phyloP scores from a whole-genome alignment of 2,797 vertebrate genomes.

The Liparis tanakae region DNA sequence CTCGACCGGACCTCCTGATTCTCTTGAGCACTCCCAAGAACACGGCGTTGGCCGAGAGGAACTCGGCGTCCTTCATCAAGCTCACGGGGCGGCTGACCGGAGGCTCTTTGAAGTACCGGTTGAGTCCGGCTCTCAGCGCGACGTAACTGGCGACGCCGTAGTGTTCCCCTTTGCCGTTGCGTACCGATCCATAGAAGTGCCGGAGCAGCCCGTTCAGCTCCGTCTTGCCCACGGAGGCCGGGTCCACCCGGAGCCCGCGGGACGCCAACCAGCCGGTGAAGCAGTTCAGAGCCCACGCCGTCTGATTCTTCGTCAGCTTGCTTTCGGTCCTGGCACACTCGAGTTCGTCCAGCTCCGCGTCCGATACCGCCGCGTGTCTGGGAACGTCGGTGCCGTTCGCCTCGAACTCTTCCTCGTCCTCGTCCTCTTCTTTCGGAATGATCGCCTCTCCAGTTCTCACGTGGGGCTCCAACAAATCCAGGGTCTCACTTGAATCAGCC shows the following conservation, averaged over 20 bases:
- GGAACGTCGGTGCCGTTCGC: constrained; percentile 12
- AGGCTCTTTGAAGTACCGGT: constrained; percentile 32
- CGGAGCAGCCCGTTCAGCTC: constrained; percentile 38
- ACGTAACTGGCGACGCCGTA: constrained; percentile 41
- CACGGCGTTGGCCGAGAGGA: constrained; percentile 37
- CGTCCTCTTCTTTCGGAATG: constrained; percentile 28
- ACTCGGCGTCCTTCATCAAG: constrained; percentile 38
- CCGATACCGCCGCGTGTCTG: constrained; percentile 27
- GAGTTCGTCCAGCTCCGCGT: constrained; percentile 38
- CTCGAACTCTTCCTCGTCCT: constrained; percentile 22
- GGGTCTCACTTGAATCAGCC: background rate
- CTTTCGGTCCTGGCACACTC: constrained; percentile 23
- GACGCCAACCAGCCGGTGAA: constrained; percentile 36
- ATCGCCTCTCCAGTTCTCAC: background rate
- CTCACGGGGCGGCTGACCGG: constrained; percentile 12
- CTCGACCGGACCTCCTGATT: constrained; percentile 16
- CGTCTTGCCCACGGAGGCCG: constrained; percentile 2
- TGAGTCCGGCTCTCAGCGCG: constrained; percentile 26
- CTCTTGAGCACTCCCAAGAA: constrained; percentile 36
- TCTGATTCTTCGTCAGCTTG: constrained; percentile 33
- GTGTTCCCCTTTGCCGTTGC: constrained; percentile 39
- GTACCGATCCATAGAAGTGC: constrained; percentile 32
- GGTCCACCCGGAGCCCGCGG: constrained; percentile 33
- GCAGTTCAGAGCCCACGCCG: constrained; percentile 27
- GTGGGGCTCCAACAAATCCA: background rate